Conservation (phyloP, 2,113 vertebrate species). For the Toxotes chatareus region DNA sequence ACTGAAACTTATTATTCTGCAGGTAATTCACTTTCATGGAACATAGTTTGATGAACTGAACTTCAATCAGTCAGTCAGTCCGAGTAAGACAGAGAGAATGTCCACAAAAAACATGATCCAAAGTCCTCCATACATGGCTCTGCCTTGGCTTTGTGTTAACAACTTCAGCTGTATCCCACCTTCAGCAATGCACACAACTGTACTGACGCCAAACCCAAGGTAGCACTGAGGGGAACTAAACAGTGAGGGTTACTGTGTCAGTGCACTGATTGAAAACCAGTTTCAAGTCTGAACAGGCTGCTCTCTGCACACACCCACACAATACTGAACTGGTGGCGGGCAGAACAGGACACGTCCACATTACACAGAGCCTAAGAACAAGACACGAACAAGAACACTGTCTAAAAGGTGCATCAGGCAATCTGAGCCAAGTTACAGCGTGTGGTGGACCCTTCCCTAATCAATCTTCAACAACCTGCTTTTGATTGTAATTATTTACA, state of each 20-base stretch:
- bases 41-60: too few species aligned
- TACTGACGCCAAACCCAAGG: constrained; percentile 33
- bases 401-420: background rate
- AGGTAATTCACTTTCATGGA: background rate
- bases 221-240: constrained; percentile 28
- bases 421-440: background rate
- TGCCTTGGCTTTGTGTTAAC: background rate
- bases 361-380: background rate
- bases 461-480: background rate
- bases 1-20: background rate
- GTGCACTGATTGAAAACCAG: background rate
- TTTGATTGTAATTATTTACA: background rate
- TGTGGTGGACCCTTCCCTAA: background rate
- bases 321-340: background rate
- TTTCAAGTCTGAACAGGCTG: constrained; percentile 54
- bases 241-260: constrained; percentile 4
- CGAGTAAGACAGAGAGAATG: too few species aligned
- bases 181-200: background rate
- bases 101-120: background rate
- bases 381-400: background rate
- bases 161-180: constrained; percentile 8
- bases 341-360: constrained; percentile 24
- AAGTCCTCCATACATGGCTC: background rate
- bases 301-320: constrained; percentile 15
- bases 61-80: too few species aligned